Conservation (phyloP, 1,140 invertebrate genomes). For the Tribolium madens region DNA sequence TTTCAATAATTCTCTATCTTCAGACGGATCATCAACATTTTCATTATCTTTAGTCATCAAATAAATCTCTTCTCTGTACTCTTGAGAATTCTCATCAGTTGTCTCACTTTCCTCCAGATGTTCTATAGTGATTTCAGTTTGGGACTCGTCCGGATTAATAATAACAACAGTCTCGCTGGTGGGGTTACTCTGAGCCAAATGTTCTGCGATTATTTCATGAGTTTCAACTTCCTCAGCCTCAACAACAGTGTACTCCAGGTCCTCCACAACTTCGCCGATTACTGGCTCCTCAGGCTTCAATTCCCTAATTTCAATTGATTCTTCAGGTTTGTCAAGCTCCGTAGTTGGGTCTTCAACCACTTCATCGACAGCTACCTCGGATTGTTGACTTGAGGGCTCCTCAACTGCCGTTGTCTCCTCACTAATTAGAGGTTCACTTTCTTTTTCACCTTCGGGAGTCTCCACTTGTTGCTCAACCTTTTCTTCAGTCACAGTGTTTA, state of each 20-base stretch:
- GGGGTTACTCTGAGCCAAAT: neutral
- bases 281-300: neutral
- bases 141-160: constrained; percentile 1
- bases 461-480: neutral
- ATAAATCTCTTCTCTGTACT: neutral
- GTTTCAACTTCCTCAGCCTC: constrained; percentile 45
- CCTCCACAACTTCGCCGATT: neutral
- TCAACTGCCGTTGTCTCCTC: no score
- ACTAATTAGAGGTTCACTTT: no score
- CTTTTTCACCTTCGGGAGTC: no score
- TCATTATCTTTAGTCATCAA: constrained; percentile 21
- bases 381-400: neutral
- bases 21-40: constrained; percentile 15
- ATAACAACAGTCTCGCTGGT: constrained; percentile 9
- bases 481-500: constrained; percentile 9
- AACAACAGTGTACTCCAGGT: constrained; percentile 37
- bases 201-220: constrained; percentile 17
- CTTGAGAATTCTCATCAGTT: constrained; percentile 12
- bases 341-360: neutral
- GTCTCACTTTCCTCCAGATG: constrained; percentile 5
- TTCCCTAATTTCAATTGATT: constrained; percentile 4
- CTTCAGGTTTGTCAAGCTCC: neutral
- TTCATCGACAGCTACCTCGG: neutral
- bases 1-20: neutral
- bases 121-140: constrained; percentile 29